phyloP scores from a whole-genome alignment of 2,113 vertebrate genomes.

The Neopipo cinnamomea region DNA sequence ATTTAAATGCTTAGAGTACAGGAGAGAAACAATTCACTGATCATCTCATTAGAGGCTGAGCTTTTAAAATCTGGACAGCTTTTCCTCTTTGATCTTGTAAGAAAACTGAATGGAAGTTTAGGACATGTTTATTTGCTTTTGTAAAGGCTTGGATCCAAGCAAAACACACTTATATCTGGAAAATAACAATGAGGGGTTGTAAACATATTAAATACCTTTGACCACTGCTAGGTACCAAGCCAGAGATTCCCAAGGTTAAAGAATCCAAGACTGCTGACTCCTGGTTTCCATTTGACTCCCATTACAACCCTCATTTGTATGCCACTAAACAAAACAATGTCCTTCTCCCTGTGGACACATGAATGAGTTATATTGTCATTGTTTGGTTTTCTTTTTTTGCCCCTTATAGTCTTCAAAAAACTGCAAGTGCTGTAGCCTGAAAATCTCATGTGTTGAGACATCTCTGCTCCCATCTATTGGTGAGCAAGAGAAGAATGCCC shows the following conservation, averaged over 20 bases:
- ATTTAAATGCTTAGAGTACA: constrained; percentile 42
- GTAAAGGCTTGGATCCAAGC: constrained; percentile 23
- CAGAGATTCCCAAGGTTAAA: not conserved
- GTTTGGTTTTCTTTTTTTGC: not conserved
- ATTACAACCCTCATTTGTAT: not conserved
- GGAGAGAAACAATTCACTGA: constrained; percentile 37
- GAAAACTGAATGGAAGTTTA: constrained; percentile 25
- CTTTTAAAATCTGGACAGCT: constrained; percentile 42
- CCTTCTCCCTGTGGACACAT: not conserved
- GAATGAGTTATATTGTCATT: not conserved
- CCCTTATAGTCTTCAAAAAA: not conserved
- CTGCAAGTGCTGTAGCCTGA: not conserved
- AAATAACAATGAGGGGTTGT: constrained; percentile 5
- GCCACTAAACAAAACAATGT: constrained; percentile 5
- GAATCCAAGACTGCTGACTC: not conserved
- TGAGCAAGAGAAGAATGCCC: not conserved
- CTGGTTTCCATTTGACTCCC: constrained; percentile 19
- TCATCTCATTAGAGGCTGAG: constrained; percentile 35
- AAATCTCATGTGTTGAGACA: not conserved
- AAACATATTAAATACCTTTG: not conserved
- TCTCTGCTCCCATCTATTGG: constrained; percentile 29
- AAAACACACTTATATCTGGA: constrained; percentile 1
- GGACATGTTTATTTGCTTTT: constrained; percentile 10
- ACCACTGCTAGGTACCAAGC: not conserved
- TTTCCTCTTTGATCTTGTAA: constrained; percentile 42